These are phyloP conservation scores for Alsophila aescularia DNA, from an alignment of 2,888 invertebrate genomes.

Conservation along the genomic window DNA sequence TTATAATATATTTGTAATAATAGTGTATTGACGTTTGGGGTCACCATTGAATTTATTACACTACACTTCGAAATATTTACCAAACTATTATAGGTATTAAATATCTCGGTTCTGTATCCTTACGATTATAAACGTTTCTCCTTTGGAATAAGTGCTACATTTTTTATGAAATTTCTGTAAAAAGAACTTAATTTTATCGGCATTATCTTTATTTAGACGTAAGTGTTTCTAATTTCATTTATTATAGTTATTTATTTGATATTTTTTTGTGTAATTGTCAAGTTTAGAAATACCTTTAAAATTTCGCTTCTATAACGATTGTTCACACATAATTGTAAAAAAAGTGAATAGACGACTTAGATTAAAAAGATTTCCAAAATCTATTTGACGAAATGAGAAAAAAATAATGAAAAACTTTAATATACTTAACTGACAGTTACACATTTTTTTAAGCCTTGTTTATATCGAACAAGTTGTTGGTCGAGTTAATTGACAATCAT, in stretches of 20 bases:
- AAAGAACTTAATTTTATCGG: constrained; percentile 11
- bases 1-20: too few relatives aligned
- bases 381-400: too few relatives aligned
- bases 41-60: neutral
- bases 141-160: constrained; percentile 28
- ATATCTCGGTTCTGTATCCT: neutral
- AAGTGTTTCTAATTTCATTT: constrained; percentile 31
- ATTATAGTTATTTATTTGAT: constrained; percentile 35
- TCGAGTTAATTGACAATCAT: neutral
- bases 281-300: neutral
- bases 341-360: too few relatives aligned
- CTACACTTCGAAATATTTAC: neutral
- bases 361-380: too few relatives aligned
- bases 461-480: constrained; percentile 11
- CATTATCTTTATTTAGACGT: constrained; percentile 22
- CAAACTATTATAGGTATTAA: neutral
- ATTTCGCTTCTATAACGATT: neutral
- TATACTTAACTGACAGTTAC: constrained; percentile 16
- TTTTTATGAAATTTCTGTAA: constrained; percentile 17
- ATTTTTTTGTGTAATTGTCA: constrained; percentile 21
- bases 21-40: too few relatives aligned
- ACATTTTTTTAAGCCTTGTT: constrained; percentile 8
- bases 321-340: too few relatives aligned
- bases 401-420: too few relatives aligned
- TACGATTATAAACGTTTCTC: constrained; percentile 8